Base-by-base conservation (phyloP, 2,888 invertebrate genomes). In the Orchesella flavescens region DNA sequence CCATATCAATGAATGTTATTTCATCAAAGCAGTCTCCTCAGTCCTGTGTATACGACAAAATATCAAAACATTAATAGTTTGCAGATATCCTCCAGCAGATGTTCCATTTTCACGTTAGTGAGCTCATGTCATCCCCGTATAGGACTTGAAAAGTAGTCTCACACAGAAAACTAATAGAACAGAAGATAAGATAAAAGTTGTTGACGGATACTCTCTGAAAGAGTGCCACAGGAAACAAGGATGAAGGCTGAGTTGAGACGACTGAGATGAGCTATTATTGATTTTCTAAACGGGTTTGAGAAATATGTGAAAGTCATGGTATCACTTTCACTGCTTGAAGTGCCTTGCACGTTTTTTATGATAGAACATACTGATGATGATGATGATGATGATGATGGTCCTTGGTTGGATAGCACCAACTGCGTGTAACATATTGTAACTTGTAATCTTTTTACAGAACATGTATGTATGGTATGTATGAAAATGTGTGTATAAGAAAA, bases 201-300 rank as follows among this genome's bases (percentile, higher is more conserved):
- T 69, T 77, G 77, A 77, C 68, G 69, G 69, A 77, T 77, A 77
- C 69, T 59, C 46, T 72, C 72, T 77, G 61, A 59, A 61, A 61
- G 61, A 77, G 61, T 59, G 77, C 68, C 77, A 77, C 68, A 77
- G 69, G 77, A 69, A 77, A 59, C 76, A 68, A 61, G 77, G 69
- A 69, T 77, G 43, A 77, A 59, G 59, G 69, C 69, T 61, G 59
- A 69, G 61, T 24, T 61, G 68, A 68, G 76, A 68, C 43, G 76
- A 69, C 23, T 76, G 57, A 57, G 77, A 77, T 77, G 77, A 68
- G 77, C 68, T 77, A 15, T 46, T 77, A 77, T 77, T 77, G 77
- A 77, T 77, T 77, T 77, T 77, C 77, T 69, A 69, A 69, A 69
- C 69, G 68, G 46, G 59, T 69, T 24, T 68, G n/a, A 49, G 68